Base-by-base conservation (phyloP, 2,888 invertebrate species). In the Disparrhopalites patrizii region DNA sequence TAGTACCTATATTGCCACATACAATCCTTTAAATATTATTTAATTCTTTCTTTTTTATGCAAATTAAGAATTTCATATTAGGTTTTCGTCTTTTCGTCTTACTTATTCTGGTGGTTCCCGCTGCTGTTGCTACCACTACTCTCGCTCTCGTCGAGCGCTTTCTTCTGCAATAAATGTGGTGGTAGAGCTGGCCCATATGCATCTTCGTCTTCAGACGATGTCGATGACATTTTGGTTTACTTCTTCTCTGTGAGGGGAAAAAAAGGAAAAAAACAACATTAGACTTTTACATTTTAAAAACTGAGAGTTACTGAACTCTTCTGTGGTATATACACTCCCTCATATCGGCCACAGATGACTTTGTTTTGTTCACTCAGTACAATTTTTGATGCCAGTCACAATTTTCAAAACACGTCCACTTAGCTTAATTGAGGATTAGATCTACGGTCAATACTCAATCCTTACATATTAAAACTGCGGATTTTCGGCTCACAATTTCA, bases 171-270 rank as follows among this genome's bases (percentile, higher is more conserved):
- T 8, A 65, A 47, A 56, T 65, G 65, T 7, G 68, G 68, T 13
- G 68, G 68, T 23, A 68, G 38, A 4, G 65, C 62, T 23, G 68
- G 68, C 3, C 68, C 54, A 38, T 68, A 68, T 18, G 40, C 25
- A 56, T 65, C 68, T 3, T 65, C 68, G 20, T 68, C 68, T 5
- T 55, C 52, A 15, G 54, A 56, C 20, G 63, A 63, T 20, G 47
- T 23, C 47, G 62, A 47, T 43, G 63, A 58, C 65, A 65, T 63
- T 36, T 43, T 63, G 15, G 23, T 20, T n/a, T n/a, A 18, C 20
- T 43, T 18, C 40, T 40, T 13, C 13, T 40, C 40, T 7, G 18
- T 18, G 40, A 40, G 13, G 55, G 25, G 5, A 13, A 50, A 18
- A 4, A 50, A 50, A 18, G 18, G 15, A 50, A 50, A 31, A 18